Percentiles rank a stretch among this genome's conserved stretches.
Conservation (phyloP, 1,140 invertebrate genomes). For the Epicauta chinensis region DNA sequence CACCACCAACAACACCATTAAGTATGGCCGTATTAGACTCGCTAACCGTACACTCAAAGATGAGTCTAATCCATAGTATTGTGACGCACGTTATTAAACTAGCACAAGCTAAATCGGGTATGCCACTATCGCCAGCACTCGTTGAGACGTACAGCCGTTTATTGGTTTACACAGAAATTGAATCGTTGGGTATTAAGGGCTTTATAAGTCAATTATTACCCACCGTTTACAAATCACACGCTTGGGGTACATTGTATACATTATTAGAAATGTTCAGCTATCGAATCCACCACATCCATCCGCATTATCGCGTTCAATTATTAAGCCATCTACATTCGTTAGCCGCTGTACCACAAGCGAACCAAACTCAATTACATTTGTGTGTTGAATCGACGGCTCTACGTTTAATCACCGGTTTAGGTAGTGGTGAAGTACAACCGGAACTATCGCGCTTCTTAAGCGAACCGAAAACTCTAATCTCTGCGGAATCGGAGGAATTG, state of each 20-base stretch:
- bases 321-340: slow-evolving; percentile 84
- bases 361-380: slow-evolving; percentile 90
- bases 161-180: slow-evolving; percentile 93
- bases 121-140: slow-evolving; percentile 73
- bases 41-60: slow-evolving; percentile 94
- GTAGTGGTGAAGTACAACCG: slow-evolving; percentile 86
- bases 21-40: slow-evolving; percentile 88
- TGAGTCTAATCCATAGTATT: slow-evolving; percentile 95
- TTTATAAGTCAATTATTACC: slow-evolving; percentile 90
- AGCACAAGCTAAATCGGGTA: slow-evolving; percentile 76
- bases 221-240: slow-evolving; percentile 85
- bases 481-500: slow-evolving; percentile 90
- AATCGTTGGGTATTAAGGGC: slow-evolving; percentile 93
- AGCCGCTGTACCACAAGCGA: slow-evolving; percentile 83
- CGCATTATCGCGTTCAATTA: slow-evolving; percentile 88
- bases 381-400: slow-evolving; percentile 93
- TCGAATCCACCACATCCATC: slow-evolving; percentile 91
- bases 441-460: slow-evolving; percentile 80
- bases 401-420: slow-evolving; percentile 83
- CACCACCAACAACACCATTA: slow-evolving; percentile 71
- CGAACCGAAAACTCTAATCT: slow-evolving; percentile 84
- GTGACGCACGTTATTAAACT: slow-evolving; percentile 83
- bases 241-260: slow-evolving; percentile 92
- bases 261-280: slow-evolving; percentile 96
- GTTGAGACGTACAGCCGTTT: slow-evolving; percentile 93